These are phyloP conservation scores for Ptychoptera albimana DNA, from an alignment of 2,888 invertebrate genomes.

Conservation along the genomic window DNA sequence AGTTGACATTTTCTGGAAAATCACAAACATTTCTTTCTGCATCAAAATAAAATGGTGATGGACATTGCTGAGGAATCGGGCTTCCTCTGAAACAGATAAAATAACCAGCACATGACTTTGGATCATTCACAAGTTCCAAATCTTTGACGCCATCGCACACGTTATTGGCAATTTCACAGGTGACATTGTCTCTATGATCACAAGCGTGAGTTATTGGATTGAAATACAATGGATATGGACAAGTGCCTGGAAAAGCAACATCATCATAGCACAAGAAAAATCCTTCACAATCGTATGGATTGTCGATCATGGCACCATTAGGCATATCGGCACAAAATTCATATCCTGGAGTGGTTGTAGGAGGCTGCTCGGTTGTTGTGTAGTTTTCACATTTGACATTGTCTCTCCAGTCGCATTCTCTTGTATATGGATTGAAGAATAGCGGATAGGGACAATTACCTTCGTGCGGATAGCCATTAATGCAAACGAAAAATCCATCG, in stretches of 20 bases:
- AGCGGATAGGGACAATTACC: slow-evolving; percentile 5
- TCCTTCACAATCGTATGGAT: background rate
- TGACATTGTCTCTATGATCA: background rate
- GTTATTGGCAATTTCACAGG: background rate
- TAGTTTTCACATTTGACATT: background rate
- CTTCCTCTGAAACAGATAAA: background rate
- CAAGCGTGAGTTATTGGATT: background rate
- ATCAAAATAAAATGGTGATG: too few species aligned
- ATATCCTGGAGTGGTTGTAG: background rate
- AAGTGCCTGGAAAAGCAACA: background rate
- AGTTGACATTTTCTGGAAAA: too few species aligned
- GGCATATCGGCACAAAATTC: background rate
- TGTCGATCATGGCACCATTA: background rate
- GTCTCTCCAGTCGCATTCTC: slow-evolving; percentile 6
- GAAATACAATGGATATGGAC: background rate
- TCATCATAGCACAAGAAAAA: background rate
- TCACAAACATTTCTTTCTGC: too few species aligned
- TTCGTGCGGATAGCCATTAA: background rate
- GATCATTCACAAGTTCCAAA: background rate
- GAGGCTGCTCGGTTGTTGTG: background rate
- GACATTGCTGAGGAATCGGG: background rate
- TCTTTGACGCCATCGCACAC: background rate
- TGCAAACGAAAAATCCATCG: background rate
- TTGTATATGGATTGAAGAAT: slow-evolving; percentile 6
- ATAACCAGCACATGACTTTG: background rate